These are phyloP conservation scores for Ophion ellenae DNA, from an alignment of 2,888 invertebrate species.

Conservation along the genomic window DNA sequence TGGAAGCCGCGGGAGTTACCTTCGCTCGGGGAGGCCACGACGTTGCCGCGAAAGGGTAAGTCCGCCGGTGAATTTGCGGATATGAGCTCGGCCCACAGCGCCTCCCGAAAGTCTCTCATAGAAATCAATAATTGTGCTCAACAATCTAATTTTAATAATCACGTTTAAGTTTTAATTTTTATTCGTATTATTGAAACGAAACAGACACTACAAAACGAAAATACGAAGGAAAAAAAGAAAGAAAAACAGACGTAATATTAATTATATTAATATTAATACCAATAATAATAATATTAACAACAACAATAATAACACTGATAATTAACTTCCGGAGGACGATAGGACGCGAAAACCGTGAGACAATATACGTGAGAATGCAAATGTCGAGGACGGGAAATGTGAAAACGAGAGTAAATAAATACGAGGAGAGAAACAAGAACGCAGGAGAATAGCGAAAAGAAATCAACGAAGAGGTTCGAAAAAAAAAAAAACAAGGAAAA, in stretches of 20 bases:
- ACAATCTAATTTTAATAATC: conserved; percentile 83
- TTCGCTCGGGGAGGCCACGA: conserved; percentile 87
- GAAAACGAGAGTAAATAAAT: conserved; percentile 67
- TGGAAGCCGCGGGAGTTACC: conserved; percentile 97
- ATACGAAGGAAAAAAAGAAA: conserved; percentile 20
- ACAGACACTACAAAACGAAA: conserved; percentile 75
- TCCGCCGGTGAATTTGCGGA: conserved; percentile 83
- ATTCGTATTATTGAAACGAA: conserved; percentile 71
- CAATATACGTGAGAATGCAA: conserved; percentile 33
- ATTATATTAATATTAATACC: conserved; percentile 36
- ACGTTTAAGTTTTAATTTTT: conserved; percentile 81
- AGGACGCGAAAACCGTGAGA: conserved; percentile 66
- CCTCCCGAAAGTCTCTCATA: conserved; percentile 86
- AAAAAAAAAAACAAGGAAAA: conserved; percentile 65
- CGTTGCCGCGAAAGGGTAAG: conserved; percentile 87
- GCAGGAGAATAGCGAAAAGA: conserved; percentile 14
- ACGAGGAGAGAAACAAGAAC: conserved; percentile 30
- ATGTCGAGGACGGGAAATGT: conserved; percentile 16
- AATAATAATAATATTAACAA: conserved; percentile 31
- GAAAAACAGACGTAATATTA: conserved; percentile 72
- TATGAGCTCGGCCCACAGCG: conserved; percentile 85
- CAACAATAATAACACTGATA: conserved; percentile 43
- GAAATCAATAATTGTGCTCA: conserved; percentile 85
- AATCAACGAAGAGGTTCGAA: conserved; percentile 33
- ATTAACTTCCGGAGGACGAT: conserved; percentile 64